Conservation (phyloP, 2,888 invertebrate genomes). For the Tiphia femorata region DNA sequence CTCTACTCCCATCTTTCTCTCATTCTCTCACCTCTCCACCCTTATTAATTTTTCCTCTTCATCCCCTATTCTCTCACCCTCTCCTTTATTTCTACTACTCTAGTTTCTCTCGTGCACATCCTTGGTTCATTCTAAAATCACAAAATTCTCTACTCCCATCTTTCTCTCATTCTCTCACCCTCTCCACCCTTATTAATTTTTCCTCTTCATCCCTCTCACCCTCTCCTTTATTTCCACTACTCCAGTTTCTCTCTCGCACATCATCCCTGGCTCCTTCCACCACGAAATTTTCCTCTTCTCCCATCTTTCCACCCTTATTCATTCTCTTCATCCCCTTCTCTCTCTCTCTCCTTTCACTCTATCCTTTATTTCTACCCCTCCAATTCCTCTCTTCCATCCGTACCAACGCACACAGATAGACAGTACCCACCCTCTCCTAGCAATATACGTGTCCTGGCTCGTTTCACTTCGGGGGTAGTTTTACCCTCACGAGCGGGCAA, state of each 20-base stretch:
- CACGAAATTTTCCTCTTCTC: too few relatives aligned
- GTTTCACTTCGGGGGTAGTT: slow-evolving; percentile 63
- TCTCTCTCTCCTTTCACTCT: slow-evolving; percentile 25
- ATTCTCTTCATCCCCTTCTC: slow-evolving; percentile 4
- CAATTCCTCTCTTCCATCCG: neutral
- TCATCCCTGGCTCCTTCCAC: too few relatives aligned
- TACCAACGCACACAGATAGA: neutral
- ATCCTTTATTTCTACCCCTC: neutral
- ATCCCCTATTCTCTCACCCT: slow-evolving; percentile 25
- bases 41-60: slow-evolving; percentile 16
- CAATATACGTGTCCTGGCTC: slow-evolving; percentile 49
- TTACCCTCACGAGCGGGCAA: slow-evolving; percentile 60
- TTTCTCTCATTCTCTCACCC: slow-evolving; percentile 53
- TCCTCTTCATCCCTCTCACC: neutral
- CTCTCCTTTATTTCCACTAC: neutral
- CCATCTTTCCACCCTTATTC: neutral
- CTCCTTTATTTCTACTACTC: slow-evolving; percentile 1
- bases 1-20: neutral
- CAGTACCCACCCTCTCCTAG: slow-evolving; percentile 34
- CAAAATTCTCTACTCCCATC: slow-evolving; percentile 59
- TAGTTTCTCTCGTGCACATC: neutral
- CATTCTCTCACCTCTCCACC: neutral
- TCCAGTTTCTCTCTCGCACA: too few relatives aligned
- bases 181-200: slow-evolving; percentile 20
- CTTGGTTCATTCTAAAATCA: too few relatives aligned